Evolutionary conservation across 1,140 invertebrate species (phyloP).

Genomic region (Diorhabda sublineata): DNA sequence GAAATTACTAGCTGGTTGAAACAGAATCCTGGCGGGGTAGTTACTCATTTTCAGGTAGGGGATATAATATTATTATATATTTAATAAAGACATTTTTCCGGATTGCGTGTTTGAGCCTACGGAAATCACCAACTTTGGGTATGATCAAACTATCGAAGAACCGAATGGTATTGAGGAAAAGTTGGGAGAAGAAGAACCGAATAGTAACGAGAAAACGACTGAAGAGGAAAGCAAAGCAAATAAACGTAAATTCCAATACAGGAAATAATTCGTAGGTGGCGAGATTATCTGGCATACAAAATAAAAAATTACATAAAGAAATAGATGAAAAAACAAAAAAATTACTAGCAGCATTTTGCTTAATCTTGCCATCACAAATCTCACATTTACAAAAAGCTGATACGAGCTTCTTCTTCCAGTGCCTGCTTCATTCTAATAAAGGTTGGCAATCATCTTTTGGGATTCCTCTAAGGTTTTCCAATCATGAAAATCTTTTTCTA

Average conservation of each 20-base stretch:
- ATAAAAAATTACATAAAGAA: slow-evolving; percentile 6
- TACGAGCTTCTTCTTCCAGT: not conserved
- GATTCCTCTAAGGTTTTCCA: no score
- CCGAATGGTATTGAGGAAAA: not conserved
- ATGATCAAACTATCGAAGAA: slow-evolving; percentile 3
- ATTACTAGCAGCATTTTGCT: not conserved
- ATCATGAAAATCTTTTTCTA: no score
- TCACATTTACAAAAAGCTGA: not conserved
- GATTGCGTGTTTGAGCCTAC: slow-evolving; percentile 5
- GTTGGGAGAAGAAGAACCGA: not conserved
- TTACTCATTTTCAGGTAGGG: slow-evolving; percentile 17
- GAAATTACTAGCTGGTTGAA: slow-evolving; percentile 35
- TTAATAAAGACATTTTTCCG: slow-evolving; percentile 26
- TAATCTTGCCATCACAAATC: slow-evolving; percentile 1
- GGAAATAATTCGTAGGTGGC: not conserved
- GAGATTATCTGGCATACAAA: slow-evolving; percentile 5
- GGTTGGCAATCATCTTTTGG: no score
- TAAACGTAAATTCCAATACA: not conserved
- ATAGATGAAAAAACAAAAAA: not conserved
- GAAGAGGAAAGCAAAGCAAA: slow-evolving; percentile 1
- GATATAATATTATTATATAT: slow-evolving; percentile 39
- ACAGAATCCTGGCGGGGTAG: slow-evolving; percentile 30
- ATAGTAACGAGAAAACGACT: not conserved
- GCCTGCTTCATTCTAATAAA: no score
- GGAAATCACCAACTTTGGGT: slow-evolving; percentile 1